These are phyloP conservation scores for Eupithecia inturbata DNA, from an alignment of 2,888 invertebrate species.

Conservation along the genomic window DNA sequence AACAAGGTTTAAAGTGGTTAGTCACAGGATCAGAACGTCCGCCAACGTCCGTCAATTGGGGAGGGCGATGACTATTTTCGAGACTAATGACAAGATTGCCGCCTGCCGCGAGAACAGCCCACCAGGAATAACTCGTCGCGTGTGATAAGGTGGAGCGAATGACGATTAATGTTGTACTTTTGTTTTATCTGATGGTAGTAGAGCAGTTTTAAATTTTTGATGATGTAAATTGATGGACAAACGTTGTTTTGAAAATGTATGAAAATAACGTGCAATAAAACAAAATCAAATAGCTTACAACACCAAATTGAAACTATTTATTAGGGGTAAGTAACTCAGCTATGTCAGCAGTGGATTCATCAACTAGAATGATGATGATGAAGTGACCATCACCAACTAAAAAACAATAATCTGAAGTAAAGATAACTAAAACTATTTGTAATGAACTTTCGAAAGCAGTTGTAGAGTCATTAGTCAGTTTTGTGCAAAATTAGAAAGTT, in stretches of 20 bases:
- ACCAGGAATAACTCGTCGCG: constrained; percentile 60
- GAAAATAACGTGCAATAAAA: not conserved
- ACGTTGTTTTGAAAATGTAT: not conserved
- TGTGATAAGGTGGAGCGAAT: constrained; percentile 37
- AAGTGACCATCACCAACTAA: not conserved
- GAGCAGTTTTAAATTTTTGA: not conserved
- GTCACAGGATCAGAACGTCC: constrained; percentile 41
- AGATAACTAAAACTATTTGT: constrained; percentile 1
- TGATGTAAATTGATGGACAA: not conserved
- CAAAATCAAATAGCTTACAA: not conserved
- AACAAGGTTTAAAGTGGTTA: constrained; percentile 25
- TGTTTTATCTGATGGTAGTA: not conserved
- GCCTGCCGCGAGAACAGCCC: constrained; percentile 62
- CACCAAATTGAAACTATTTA: not conserved
- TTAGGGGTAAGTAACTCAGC: not conserved
- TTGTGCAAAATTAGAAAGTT: constrained; percentile 39
- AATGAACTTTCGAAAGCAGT: constrained; percentile 25
- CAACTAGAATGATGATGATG: not conserved
- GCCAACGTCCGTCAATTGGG: constrained; percentile 60
- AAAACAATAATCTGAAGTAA: not conserved
- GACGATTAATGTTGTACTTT: not conserved
- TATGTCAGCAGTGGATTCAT: not conserved
- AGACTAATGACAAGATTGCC: constrained; percentile 74
- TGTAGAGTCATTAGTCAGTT: constrained; percentile 28
- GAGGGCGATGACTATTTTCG: constrained; percentile 70